phyloP scores from a whole-genome alignment of 1,140 invertebrate genomes.

The Lerema accius region DNA sequence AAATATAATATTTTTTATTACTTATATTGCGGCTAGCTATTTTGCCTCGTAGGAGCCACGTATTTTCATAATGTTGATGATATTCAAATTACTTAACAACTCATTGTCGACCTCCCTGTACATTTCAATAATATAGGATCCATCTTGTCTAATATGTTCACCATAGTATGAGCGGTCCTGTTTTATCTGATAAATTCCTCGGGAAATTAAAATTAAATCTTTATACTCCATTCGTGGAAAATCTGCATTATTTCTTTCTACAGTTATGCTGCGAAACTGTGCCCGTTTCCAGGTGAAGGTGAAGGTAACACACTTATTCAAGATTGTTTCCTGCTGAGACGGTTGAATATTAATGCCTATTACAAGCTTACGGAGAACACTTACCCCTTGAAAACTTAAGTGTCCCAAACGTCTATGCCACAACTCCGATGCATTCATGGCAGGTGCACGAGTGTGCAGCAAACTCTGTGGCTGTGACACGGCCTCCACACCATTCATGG shows the following conservation, averaged over 20 bases:
- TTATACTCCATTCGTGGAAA: not conserved
- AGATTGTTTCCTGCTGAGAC: too few relatives aligned
- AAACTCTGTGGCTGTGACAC: too few relatives aligned
- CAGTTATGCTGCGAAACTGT: slow-evolving; percentile 10
- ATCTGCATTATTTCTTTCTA: slow-evolving; percentile 2
- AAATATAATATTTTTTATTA: slow-evolving; percentile 26
- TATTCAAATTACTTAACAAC: slow-evolving; percentile 17
- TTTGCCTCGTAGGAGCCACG: slow-evolving; percentile 31
- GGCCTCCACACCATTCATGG: too few relatives aligned
- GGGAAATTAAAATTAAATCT: slow-evolving; percentile 31
- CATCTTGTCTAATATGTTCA: slow-evolving; percentile 39
- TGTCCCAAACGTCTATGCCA: too few relatives aligned
- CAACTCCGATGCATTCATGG: too few relatives aligned
- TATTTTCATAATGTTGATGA: slow-evolving; percentile 7
- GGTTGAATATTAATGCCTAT: too few relatives aligned
- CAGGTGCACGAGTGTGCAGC: too few relatives aligned
- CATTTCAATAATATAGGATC: slow-evolving; percentile 39
- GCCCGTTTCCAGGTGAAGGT: too few relatives aligned
- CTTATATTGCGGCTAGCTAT: slow-evolving; percentile 33
- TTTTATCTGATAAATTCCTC: slow-evolving; percentile 34
- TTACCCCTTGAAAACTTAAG: too few relatives aligned
- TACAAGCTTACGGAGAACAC: too few relatives aligned
- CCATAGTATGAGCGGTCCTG: slow-evolving; percentile 40
- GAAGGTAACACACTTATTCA: too few relatives aligned
- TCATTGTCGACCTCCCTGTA: slow-evolving; percentile 26